Base-by-base conservation (phyloP, 2,888 invertebrate genomes). In the Sialis fuliginosa region DNA sequence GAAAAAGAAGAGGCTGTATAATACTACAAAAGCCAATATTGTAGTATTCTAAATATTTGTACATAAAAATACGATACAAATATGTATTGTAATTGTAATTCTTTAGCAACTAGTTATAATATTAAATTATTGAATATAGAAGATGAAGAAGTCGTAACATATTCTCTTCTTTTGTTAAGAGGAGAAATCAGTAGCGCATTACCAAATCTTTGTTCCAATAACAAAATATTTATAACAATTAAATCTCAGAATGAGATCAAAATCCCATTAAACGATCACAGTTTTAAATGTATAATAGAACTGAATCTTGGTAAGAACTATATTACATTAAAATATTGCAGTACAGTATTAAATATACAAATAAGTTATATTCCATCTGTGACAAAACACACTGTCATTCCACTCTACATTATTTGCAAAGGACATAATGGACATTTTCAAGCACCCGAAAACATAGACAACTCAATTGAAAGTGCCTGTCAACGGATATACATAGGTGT, bases 341-440 rank as follows among this genome's bases (percentile, higher is more conserved):
- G 64, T 42, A 63, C 67, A 40, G 65, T 68, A 50, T 62, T 67
- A 52, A 64, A 64, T 43, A 55, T 80, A 32, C 55, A 65, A 46
- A 56, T 83, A 44, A 65, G 71, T 30, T 79, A 79, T 58, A 65
- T 67, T 52, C 76, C 77, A 9, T 63, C 74, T 49, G 67, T 68
- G 51, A 75, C 75, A 5, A 69, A 74, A 57, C 65, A 77, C 45
- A 67, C 74, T 55, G 81, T 85, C 49, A 76, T 83, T 35, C 88
- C 91, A 12, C 71, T 92, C 12, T 89, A 90, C 60, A 79, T 93
- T 46, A 75, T 88, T 55, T 88, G 88, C 61, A 70, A 77, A 54
- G 82, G 80, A 50, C 82, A 87, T 60, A 78, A 83, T 63, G 88
- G 88, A 34, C 69, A 69, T 54, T 88, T 89, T 61, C 84, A 86